Base-by-base conservation (phyloP, 2,797 vertebrate genomes). In the Echeneis naucrates region DNA sequence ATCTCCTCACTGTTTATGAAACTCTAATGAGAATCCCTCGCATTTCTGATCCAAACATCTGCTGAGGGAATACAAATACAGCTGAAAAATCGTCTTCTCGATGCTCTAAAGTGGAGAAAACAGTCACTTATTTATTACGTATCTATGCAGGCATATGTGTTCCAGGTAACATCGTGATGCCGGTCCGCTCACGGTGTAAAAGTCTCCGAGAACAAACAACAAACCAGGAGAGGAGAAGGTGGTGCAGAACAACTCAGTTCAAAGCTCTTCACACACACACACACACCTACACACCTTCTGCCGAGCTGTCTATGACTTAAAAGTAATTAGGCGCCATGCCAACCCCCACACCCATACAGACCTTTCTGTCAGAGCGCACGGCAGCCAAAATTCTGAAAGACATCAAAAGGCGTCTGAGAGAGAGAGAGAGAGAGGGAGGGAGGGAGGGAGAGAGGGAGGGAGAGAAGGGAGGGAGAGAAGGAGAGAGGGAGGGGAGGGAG, bases 351-450 rank as follows among this genome's bases (percentile, higher is more conserved):
- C 38, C 47, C 47, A 72, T 32, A 75, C 35, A 72, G 44, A 37
- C 62, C 68, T 68, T 67, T 71, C 68, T 87, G 76, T 80, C 57
- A 44, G 64, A 59, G 59, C 23, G 55, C 64, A 78, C 50, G 81
- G 83, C 83, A 84, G 86, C 82, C 86, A 87, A 85, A 86, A 89
- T 90, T 80, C 69, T 94, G 82, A 87, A 93, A 93, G 82, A 88
- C 91, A 94, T 94, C 91, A 93, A 93, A 95, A 82, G 42, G 75
- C 76, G 38, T 82, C 72, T 87, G 68, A 38, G 62, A 17, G 51
- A 64, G 61, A 80, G 48, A 74, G 7, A 70, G 33, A 23, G 21
- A 59, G 57, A 21, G 37, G 30, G 48, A 27, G 62, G 80, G 40
- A 69, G 60, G 12, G 6, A 10, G 24, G 4, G 26, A 21, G 45